Percentiles rank a stretch among this genome's conserved stretches.
phyloP scores from a whole-genome alignment of 2,797 vertebrate genomes.

The Acrocephalus scirpaceus region DNA sequence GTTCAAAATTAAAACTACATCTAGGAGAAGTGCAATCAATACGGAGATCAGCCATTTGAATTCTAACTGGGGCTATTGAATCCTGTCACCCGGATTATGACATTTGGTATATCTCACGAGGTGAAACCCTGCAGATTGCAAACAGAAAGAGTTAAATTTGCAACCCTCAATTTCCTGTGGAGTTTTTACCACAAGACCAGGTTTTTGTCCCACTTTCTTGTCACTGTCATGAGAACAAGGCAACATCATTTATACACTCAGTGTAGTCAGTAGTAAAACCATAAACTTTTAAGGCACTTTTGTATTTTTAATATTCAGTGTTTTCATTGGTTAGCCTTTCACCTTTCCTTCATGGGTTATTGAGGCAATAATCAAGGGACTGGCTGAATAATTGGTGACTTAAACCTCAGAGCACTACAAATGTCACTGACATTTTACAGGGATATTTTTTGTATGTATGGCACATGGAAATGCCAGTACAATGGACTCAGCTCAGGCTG shows the following conservation, averaged over 20 bases:
- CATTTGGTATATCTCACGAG: neutral
- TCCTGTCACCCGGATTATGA: neutral
- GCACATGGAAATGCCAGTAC: neutral
- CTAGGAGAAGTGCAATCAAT: neutral
- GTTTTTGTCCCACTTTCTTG: neutral
- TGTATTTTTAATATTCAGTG: constrained; percentile 43
- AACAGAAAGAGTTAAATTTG: neutral
- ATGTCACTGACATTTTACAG: constrained; percentile 14
- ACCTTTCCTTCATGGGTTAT: neutral
- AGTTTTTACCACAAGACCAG: neutral
- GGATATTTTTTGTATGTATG: neutral
- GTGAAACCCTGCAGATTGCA: neutral
- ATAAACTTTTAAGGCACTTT: constrained; percentile 15
- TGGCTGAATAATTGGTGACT: neutral
- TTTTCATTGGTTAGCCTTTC: constrained; percentile 35
- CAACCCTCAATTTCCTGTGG: neutral
- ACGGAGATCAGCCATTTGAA: neutral
- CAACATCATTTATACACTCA: neutral
- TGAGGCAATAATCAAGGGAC: constrained; percentile 21
- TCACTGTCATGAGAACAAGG: neutral
- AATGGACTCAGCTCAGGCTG: neutral
- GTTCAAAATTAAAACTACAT: neutral
- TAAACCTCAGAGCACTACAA: neutral
- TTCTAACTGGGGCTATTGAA: neutral
- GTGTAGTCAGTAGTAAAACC: neutral